Percentiles rank a stretch among this genome's conserved stretches.
Evolutionary conservation across 2,113 vertebrate genomes (phyloP).

Genomic region (Nanorana parkeri): DNA sequence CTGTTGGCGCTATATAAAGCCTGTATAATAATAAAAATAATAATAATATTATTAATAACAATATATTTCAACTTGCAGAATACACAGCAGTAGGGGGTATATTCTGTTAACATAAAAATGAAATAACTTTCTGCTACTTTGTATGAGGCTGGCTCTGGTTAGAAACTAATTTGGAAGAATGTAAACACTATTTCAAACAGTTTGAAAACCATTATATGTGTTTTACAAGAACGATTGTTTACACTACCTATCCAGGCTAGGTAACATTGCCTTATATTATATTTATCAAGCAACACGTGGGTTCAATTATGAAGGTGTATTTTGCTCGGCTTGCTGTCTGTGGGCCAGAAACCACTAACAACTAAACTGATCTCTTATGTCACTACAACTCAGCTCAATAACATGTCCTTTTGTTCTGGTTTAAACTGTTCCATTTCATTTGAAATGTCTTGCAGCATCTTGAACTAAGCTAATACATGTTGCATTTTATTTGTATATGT

Average conservation of each 20-base stretch:
- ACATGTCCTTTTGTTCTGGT: background rate
- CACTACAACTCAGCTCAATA: constrained; percentile 17
- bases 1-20: too few species aligned
- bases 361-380: constrained; percentile 19
- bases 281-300: constrained; percentile 31
- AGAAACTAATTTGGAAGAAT: constrained; percentile 46
- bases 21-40: too few species aligned
- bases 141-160: constrained; percentile 38
- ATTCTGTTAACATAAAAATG: constrained; percentile 19
- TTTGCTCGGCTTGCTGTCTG: constrained; percentile 22
- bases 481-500: constrained; percentile 1
- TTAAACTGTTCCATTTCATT: constrained; percentile 14
- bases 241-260: constrained; percentile 19
- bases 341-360: constrained; percentile 49
- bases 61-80: too few species aligned
- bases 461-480: constrained; percentile 8
- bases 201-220: constrained; percentile 29
- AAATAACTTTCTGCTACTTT: constrained; percentile 26
- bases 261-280: constrained; percentile 31
- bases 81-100: constrained; percentile 13
- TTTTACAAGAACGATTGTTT: constrained; percentile 50
- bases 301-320: constrained; percentile 41
- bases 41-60: too few species aligned
- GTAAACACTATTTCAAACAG: constrained; percentile 51
- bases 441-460: background rate